phyloP scores from a whole-genome alignment of 1,140 invertebrate genomes.

The Mylabris phalerata region DNA sequence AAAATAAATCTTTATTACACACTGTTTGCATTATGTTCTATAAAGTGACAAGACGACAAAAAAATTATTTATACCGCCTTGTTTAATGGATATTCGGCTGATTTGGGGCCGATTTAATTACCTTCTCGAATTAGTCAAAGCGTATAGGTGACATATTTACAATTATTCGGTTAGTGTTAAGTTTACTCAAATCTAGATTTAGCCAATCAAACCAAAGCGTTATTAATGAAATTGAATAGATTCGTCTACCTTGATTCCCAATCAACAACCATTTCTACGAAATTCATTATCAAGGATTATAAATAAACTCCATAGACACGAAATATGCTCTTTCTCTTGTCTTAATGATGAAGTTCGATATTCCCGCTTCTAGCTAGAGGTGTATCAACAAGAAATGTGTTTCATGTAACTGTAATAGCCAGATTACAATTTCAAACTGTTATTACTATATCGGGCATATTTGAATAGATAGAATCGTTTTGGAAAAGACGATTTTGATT shows the following conservation, averaged over 20 bases:
- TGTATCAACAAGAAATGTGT: constrained; percentile 17
- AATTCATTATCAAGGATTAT: too few relatives aligned
- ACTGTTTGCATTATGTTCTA: constrained; percentile 14
- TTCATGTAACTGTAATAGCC: constrained; percentile 11
- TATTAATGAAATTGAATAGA: too few relatives aligned
- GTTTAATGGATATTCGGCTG: not conserved
- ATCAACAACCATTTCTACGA: too few relatives aligned
- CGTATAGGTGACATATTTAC: too few relatives aligned
- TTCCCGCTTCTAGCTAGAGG: not conserved
- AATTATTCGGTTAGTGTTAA: too few relatives aligned
- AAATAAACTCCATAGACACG: too few relatives aligned
- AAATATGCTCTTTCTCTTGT: not conserved
- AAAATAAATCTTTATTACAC: constrained; percentile 26
- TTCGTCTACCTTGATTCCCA: too few relatives aligned
- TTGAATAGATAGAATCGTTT: too few relatives aligned
- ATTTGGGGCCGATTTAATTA: not conserved
- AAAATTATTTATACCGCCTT: not conserved
- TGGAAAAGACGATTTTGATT: too few relatives aligned
- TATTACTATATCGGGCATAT: too few relatives aligned
- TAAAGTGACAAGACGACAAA: constrained; percentile 15
- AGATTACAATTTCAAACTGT: constrained; percentile 11
- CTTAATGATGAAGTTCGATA: constrained; percentile 1
- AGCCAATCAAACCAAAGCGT: too few relatives aligned
- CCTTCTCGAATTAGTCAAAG: not conserved
- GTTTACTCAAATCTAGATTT: too few relatives aligned